Conservation (phyloP, 2,888 invertebrate species). For the Megastigmus dorsalis region DNA sequence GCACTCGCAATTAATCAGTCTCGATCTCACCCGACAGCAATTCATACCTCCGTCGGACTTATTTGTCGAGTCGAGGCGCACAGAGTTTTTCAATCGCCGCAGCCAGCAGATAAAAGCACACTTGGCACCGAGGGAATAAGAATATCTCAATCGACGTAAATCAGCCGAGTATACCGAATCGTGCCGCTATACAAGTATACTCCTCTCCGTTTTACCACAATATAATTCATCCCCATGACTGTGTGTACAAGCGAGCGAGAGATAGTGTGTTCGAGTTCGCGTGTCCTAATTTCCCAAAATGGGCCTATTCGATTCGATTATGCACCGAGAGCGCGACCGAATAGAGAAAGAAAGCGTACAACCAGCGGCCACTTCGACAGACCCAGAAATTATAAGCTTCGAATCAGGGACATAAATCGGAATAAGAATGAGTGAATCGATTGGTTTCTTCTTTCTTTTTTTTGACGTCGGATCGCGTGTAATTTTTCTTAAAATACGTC, state of each 20-base stretch:
- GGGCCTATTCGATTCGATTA: constrained; percentile 23
- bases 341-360: not conserved
- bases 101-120: not conserved
- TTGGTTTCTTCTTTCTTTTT: too few species aligned
- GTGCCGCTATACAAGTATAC: not conserved
- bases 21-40: not conserved
- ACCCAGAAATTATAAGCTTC: not conserved
- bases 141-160: constrained; percentile 11
- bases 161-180: constrained; percentile 2
- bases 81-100: constrained; percentile 7
- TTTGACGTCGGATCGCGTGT: too few species aligned
- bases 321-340: constrained; percentile 9
- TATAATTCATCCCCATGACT: not conserved
- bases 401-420: too few species aligned
- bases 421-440: too few species aligned
- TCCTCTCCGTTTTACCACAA: not conserved
- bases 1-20: too few species aligned
- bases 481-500: too few species aligned
- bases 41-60: not conserved
- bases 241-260: not conserved
- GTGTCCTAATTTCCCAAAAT: constrained; percentile 39
- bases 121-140: not conserved
- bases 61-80: not conserved
- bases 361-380: too few species aligned
- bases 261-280: not conserved